Percentiles rank a stretch among this genome's conserved stretches.
These are phyloP conservation scores for Bergia puertoricense DNA, from an alignment of 92 coral and sea anemone genomes.

Conservation along the genomic window DNA sequence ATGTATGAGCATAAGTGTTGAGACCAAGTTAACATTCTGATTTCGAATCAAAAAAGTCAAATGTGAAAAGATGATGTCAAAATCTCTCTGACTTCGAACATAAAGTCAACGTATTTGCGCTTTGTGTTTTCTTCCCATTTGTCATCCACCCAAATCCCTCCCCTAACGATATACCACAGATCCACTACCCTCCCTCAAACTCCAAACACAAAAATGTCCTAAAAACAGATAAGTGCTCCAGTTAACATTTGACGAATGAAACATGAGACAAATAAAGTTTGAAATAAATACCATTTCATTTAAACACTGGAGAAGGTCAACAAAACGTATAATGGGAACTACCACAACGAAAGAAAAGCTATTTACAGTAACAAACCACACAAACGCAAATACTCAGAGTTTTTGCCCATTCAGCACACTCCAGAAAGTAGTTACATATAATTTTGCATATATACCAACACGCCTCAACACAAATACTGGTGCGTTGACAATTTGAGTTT, in stretches of 20 bases:
- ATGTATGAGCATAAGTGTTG: not conserved
- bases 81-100: not conserved
- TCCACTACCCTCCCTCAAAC: not conserved
- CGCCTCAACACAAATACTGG: not conserved
- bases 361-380: not conserved
- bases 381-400: not conserved
- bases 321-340: not conserved
- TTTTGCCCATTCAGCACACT: not conserved
- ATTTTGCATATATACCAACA: no score
- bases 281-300: not conserved
- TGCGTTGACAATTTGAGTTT: not conserved
- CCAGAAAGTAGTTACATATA: no score
- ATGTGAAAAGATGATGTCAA: not conserved
- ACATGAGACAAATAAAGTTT: not conserved
- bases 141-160: not conserved
- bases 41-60: not conserved
- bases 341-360: not conserved
- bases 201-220: not conserved
- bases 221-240: not conserved
- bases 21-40: not conserved
- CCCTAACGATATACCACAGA: no score
- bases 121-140: not conserved
- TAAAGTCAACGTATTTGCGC: not conserved
- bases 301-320: not conserved
- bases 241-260: not conserved